phyloP scores from a whole-genome alignment of 1,140 invertebrate species.

The Paraescarpia echinospica region DNA sequence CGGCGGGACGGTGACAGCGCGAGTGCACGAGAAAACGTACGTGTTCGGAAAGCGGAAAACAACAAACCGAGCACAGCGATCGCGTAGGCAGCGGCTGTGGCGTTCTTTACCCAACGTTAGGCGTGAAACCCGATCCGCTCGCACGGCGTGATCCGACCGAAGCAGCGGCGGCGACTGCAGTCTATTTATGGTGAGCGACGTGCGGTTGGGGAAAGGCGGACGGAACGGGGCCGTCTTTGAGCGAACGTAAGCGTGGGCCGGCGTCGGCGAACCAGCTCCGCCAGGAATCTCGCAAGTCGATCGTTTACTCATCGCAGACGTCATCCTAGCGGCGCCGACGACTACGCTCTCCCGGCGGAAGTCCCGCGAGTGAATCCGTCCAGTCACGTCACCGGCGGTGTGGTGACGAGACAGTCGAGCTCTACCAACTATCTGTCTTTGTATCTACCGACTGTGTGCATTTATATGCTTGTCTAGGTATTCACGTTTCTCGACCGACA shows the following conservation, averaged over 20 bases:
- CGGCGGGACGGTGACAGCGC: neutral
- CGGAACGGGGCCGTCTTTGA: neutral
- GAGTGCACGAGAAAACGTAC: neutral
- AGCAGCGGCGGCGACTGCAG: neutral
- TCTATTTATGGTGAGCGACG: neutral
- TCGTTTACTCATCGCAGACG: neutral
- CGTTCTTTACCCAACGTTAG: neutral
- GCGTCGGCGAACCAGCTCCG: neutral
- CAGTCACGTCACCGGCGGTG: neutral
- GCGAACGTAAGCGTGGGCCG: neutral
- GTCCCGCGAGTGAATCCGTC: neutral
- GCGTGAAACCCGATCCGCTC: neutral
- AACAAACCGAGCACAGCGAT: neutral
- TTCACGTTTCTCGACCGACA: neutral
- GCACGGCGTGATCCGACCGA: neutral
- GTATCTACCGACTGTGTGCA: neutral
- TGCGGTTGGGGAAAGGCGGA: neutral
- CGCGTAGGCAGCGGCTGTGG: neutral
- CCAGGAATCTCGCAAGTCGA: neutral
- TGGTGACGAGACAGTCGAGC: neutral
- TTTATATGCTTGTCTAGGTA: neutral
- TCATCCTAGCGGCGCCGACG: neutral
- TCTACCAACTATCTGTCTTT: neutral
- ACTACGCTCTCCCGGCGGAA: neutral
- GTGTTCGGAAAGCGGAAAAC: neutral